Percentiles rank a stretch among this genome's conserved stretches.
Conservation (phyloP, 2,113 vertebrate genomes). For the Planiliza haematocheilus region DNA sequence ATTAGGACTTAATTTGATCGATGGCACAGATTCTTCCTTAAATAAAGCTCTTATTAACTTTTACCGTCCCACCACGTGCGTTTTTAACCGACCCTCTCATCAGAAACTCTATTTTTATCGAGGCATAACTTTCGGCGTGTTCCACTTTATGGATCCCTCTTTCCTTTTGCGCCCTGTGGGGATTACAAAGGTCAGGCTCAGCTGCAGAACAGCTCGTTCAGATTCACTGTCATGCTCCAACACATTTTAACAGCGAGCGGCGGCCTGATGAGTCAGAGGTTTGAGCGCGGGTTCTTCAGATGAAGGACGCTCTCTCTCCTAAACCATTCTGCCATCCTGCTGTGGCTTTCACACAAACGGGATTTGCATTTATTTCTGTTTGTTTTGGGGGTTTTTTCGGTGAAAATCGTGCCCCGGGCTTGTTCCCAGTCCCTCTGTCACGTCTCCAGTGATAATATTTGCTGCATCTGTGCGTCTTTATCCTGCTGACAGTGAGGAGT, state of each 20-base stretch:
- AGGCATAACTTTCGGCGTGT: conserved; percentile 5
- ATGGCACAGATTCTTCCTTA: too few species aligned
- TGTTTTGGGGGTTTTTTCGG: too few species aligned
- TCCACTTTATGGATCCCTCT: not conserved
- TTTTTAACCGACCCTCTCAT: too few species aligned
- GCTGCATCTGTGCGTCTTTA: not conserved
- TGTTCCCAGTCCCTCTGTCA: too few species aligned
- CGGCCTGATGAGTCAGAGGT: conserved; percentile 14
- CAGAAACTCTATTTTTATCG: conserved; percentile 12
- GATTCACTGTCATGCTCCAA: not conserved
- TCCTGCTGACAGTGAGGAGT: conserved; percentile 32
- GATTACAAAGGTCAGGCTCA: conserved; percentile 35
- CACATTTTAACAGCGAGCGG: not conserved
- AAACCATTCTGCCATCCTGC: too few species aligned
- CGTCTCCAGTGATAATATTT: not conserved
- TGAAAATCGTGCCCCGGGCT: too few species aligned
- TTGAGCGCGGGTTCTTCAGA: not conserved
- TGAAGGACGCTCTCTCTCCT: not conserved
- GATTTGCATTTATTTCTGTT: too few species aligned
- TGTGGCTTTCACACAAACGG: too few species aligned
- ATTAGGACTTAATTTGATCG: too few species aligned
- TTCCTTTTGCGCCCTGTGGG: not conserved
- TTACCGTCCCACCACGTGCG: too few species aligned
- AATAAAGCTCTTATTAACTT: too few species aligned
- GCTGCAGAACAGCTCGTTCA: conserved; percentile 20